Evolutionary conservation across 2,113 vertebrate genomes (phyloP).

Genomic region (Anseranas semipalmata): DNA sequence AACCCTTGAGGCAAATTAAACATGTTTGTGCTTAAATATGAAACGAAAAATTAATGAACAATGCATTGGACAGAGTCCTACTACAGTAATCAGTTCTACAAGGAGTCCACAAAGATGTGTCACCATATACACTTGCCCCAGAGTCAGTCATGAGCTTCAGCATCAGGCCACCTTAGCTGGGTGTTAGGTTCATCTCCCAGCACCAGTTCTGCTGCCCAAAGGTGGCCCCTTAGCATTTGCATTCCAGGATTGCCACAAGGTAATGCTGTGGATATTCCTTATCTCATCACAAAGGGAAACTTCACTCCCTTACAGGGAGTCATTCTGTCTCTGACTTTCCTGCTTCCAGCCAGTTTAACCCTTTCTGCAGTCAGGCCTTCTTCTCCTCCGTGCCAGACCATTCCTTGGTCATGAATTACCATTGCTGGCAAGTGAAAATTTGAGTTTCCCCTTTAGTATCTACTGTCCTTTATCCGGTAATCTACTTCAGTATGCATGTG

Average conservation of each 20-base stretch:
- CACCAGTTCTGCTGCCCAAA: not conserved
- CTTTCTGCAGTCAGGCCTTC: not conserved
- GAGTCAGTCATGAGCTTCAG: not conserved
- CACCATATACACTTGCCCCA: not conserved
- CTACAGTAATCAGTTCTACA: not conserved
- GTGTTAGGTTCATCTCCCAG: not conserved
- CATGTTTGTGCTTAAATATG: not conserved
- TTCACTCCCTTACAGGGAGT: not conserved
- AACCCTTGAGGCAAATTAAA: not conserved
- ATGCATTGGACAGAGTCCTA: not conserved
- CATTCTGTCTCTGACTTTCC: not conserved
- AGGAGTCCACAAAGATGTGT: not conserved
- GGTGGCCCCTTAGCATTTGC: not conserved
- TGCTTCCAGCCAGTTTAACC: not conserved
- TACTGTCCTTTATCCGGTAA: not conserved
- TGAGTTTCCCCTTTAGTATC: not conserved
- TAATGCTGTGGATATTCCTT: not conserved
- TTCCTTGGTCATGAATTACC: not conserved
- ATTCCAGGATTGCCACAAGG: not conserved
- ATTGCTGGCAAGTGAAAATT: no score
- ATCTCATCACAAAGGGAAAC: not conserved
- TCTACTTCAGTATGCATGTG: not conserved
- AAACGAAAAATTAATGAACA: not conserved
- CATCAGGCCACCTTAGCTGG: not conserved
- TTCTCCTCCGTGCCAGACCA: not conserved